Percentiles rank a stretch among this genome's conserved stretches.
Evolutionary conservation across 2,888 invertebrate species (phyloP).

Genomic region (Gymnocheta viridis): DNA sequence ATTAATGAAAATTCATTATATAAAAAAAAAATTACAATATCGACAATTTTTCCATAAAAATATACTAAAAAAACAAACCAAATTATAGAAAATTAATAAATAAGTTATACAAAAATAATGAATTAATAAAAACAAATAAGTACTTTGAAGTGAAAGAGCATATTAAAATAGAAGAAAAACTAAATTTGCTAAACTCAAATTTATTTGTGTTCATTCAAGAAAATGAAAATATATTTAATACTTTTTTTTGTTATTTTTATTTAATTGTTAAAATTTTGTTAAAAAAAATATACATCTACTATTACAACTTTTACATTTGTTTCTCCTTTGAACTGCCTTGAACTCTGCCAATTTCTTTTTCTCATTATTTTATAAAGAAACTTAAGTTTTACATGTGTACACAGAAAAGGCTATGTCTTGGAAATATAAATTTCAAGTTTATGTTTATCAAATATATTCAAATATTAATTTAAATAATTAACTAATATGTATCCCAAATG

Average conservation of each 20-base stretch:
- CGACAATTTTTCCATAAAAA: constrained; percentile 54
- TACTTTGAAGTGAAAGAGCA: constrained; percentile 42
- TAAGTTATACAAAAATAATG: constrained; percentile 60
- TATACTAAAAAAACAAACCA: constrained; percentile 29
- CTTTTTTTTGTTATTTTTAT: constrained; percentile 58
- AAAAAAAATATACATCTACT: constrained; percentile 35
- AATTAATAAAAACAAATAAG: constrained; percentile 19
- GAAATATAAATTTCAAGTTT: not conserved
- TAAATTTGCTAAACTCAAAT: constrained; percentile 45
- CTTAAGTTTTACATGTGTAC: not conserved
- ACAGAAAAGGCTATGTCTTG: not conserved
- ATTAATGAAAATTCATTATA: constrained; percentile 34
- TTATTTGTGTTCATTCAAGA: constrained; percentile 65
- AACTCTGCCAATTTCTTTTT: constrained; percentile 54
- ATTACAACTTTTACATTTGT: constrained; percentile 2
- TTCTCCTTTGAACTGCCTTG: constrained; percentile 51
- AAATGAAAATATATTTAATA: constrained; percentile 24
- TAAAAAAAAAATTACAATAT: constrained; percentile 52
- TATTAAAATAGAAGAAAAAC: constrained; percentile 35
- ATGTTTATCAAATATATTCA: no score
- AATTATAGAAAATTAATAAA: constrained; percentile 58
- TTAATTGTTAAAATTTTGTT: constrained; percentile 63
- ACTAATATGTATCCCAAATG: no score
- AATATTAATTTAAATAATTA: no score
- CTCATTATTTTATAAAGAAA: not conserved